Evolutionary conservation across 2,113 vertebrate genomes (phyloP).

Genomic region (Sylvilagus bachmani): DNA sequence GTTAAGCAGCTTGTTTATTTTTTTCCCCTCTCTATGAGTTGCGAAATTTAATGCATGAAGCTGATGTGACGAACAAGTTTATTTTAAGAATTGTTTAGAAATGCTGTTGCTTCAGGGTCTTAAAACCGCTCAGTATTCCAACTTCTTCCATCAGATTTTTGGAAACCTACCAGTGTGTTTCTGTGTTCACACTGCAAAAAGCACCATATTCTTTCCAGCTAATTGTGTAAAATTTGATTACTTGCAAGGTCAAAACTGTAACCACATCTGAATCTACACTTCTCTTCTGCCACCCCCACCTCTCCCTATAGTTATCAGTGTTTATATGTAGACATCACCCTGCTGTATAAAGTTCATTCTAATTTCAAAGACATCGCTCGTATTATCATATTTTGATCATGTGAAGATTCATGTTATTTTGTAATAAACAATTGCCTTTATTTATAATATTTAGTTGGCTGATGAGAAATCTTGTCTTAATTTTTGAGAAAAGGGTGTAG

Average conservation of each 20-base stretch:
- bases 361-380: conserved; percentile 49
- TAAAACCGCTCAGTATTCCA: conserved; percentile 72
- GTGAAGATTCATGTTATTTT: conserved; percentile 51
- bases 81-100: conserved; percentile 83
- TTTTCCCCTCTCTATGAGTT: conserved; percentile 52
- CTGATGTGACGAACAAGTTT: conserved; percentile 82
- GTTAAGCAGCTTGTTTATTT: conserved; percentile 71
- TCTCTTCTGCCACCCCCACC: background rate
- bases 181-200: conserved; percentile 60
- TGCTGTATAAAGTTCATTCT: conserved; percentile 61
- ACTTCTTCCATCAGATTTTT: conserved; percentile 60
- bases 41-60: conserved; percentile 79
- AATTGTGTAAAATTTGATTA: conserved; percentile 66
- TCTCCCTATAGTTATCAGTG: background rate
- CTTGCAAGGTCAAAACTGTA: conserved; percentile 63
- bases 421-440: conserved; percentile 22
- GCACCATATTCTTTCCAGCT: conserved; percentile 40
- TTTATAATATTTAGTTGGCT: conserved; percentile 59
- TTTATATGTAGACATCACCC: conserved; percentile 42
- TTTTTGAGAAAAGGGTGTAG: conserved; percentile 67
- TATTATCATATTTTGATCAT: conserved; percentile 58
- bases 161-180: conserved; percentile 62
- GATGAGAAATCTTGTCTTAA: conserved; percentile 55
- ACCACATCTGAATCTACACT: conserved; percentile 41
- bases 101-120: conserved; percentile 74